Percentiles rank a stretch among this genome's conserved stretches.
Evolutionary conservation across 1,140 invertebrate genomes (phyloP).

Genomic region (Latrodectus geometricus): DNA sequence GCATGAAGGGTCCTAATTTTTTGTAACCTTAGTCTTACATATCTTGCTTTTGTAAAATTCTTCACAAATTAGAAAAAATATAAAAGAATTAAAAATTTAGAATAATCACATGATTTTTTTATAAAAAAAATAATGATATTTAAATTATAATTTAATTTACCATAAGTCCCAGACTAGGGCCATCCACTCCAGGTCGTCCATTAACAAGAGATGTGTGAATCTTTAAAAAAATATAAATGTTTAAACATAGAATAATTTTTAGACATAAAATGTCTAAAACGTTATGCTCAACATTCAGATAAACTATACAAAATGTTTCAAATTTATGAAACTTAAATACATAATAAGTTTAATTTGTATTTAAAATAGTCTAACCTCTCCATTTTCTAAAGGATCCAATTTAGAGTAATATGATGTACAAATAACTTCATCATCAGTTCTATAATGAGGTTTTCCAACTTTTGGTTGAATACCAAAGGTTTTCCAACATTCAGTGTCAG

Average conservation of each 20-base stretch:
- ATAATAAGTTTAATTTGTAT: too few relatives aligned
- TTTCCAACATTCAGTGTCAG: constrained; percentile 86
- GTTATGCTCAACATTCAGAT: too few relatives aligned
- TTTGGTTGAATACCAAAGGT: constrained; percentile 76
- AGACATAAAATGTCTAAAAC: not conserved
- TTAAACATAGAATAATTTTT: too few relatives aligned
- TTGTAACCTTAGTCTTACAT: constrained; percentile 83
- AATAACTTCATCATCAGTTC: constrained; percentile 83
- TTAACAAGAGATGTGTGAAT: constrained; percentile 87
- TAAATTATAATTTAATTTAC: constrained; percentile 12
- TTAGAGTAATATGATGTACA: constrained; percentile 89
- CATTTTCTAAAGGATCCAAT: constrained; percentile 84
- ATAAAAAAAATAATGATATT: too few relatives aligned
- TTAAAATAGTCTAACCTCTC: constrained; percentile 75
- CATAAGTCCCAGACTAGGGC: constrained; percentile 69
- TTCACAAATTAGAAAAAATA: constrained; percentile 64
- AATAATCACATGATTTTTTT: too few relatives aligned
- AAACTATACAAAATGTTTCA: not conserved
- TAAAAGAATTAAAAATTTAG: too few relatives aligned
- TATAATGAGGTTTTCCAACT: constrained; percentile 75
- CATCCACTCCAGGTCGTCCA: constrained; percentile 79
- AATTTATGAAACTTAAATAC: not conserved
- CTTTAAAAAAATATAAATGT: constrained; percentile 69
- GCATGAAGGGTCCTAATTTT: constrained; percentile 75
- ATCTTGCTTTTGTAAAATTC: constrained; percentile 86